phyloP scores from a whole-genome alignment of 2,113 vertebrate species.

The Amphiprion percula region DNA sequence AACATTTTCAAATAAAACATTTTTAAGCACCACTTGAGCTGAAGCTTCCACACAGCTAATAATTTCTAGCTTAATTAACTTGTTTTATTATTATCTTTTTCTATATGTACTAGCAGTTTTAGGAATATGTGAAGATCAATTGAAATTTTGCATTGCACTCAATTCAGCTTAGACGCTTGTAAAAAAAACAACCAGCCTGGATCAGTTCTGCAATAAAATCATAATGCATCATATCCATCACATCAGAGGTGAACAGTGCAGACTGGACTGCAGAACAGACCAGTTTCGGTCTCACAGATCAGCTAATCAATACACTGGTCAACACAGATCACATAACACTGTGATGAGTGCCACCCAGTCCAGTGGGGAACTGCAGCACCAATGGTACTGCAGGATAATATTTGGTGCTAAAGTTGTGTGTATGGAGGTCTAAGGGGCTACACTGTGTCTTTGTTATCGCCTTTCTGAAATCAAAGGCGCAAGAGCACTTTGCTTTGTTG shows the following conservation, averaged over 20 bases:
- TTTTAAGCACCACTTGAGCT: background rate
- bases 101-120: background rate
- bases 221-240: constrained; percentile 22
- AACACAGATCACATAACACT: constrained; percentile 8
- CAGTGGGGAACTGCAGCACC: background rate
- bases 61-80: no score
- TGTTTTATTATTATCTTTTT: background rate
- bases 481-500: no score
- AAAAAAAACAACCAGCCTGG: constrained; percentile 10
- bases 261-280: background rate
- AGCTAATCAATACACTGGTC: constrained; percentile 3
- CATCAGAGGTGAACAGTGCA: background rate
- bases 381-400: background rate
- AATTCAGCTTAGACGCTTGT: constrained; percentile 7
- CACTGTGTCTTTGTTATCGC: no score
- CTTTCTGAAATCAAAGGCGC: no score
- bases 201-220: constrained; percentile 43
- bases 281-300: constrained; percentile 1
- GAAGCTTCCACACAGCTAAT: background rate
- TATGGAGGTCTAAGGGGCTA: background rate
- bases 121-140: background rate
- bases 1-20: no score
- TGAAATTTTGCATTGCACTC: constrained; percentile 4
- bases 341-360: background rate
- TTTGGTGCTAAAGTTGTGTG: background rate